Evolutionary conservation across 2,797 vertebrate genomes (phyloP).

Genomic region (Trichosurus vulpecula): DNA sequence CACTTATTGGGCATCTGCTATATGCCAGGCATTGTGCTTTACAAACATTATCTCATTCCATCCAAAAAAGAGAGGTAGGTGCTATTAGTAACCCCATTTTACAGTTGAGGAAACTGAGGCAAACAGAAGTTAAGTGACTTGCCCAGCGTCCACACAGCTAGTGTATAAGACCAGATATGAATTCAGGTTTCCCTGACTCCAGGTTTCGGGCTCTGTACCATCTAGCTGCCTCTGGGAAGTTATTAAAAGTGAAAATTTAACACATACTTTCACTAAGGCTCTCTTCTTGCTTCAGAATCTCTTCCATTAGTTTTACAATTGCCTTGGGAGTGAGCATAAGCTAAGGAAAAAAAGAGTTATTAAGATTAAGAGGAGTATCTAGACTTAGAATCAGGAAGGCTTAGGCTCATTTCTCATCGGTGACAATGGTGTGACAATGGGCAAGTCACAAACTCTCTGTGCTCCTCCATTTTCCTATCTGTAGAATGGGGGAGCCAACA

Average conservation of each 20-base stretch:
- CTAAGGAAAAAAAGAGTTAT: background rate
- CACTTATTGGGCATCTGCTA: background rate
- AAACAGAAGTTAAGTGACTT: background rate
- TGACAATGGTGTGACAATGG: background rate
- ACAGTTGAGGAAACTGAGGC: background rate
- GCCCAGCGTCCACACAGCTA: background rate
- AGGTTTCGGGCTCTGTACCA: background rate
- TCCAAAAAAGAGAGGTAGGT: background rate
- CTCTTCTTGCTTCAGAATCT: background rate
- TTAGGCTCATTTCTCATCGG: background rate
- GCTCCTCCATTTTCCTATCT: background rate
- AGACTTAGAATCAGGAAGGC: background rate
- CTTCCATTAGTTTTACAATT: background rate
- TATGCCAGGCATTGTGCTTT: background rate
- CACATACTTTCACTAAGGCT: background rate
- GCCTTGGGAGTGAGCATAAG: background rate
- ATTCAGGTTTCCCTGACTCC: background rate
- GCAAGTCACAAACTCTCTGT: background rate
- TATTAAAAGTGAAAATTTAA: background rate
- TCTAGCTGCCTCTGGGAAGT: background rate
- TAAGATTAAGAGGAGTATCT: background rate
- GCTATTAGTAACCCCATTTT: background rate
- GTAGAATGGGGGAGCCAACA: background rate
- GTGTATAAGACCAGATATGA: background rate
- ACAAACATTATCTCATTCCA: background rate